Evolutionary conservation across 2,797 vertebrate species (phyloP).

Genomic region (Halcyon badia): DNA sequence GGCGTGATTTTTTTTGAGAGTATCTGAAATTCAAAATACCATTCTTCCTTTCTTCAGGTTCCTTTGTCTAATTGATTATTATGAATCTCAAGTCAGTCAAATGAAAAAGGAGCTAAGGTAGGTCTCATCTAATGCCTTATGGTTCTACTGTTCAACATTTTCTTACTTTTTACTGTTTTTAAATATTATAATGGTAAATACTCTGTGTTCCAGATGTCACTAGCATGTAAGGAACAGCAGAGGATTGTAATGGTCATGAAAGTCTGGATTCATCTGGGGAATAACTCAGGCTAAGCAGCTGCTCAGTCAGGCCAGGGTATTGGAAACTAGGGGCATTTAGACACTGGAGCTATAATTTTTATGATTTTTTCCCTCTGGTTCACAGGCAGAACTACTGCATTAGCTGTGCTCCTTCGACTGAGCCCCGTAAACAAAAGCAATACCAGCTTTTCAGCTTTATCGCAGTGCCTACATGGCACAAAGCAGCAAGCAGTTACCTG

Average conservation of each 20-base stretch:
- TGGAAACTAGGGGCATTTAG: background rate
- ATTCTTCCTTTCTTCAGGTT: slow-evolving; percentile 78
- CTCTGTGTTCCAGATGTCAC: background rate
- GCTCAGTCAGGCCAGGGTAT: background rate
- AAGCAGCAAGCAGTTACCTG: background rate
- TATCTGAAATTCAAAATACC: slow-evolving; percentile 30
- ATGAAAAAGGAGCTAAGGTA: slow-evolving; percentile 84
- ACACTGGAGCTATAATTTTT: background rate
- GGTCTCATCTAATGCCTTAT: background rate
- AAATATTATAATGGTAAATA: background rate
- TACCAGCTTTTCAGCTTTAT: background rate
- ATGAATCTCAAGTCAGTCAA: slow-evolving; percentile 85
- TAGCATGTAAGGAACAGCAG: background rate
- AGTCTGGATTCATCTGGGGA: background rate
- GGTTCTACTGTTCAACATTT: background rate
- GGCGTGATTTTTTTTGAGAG: background rate
- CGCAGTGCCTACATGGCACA: background rate
- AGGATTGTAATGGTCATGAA: background rate
- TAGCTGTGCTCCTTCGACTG: background rate
- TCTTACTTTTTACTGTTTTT: background rate
- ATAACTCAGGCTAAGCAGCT: background rate
- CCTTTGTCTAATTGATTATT: slow-evolving; percentile 88
- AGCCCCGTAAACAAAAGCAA: background rate
- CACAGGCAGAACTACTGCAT: background rate
- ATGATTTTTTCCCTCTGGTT: background rate